Base-by-base conservation (phyloP, 2,113 vertebrate species). In the Solea solea region DNA sequence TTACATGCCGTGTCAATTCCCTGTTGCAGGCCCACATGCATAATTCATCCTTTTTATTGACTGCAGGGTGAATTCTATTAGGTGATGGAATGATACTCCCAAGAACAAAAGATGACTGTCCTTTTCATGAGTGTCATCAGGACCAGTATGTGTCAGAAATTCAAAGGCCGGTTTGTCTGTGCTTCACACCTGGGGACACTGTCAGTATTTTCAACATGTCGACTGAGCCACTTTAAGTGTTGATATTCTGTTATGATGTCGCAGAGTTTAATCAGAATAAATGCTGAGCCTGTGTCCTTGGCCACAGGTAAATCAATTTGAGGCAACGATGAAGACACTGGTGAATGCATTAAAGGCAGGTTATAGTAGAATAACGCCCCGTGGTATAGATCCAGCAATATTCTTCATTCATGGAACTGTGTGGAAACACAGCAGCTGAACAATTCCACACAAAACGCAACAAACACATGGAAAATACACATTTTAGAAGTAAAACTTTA, bases 21-120 rank as follows among this genome's bases (percentile, higher is more conserved):
- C 82, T 27, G 67, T 81, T 71, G 88, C 86, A 64, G 45, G 76
- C 54, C 61, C 51, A 65, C 80, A 88, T 91, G 78, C 89, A 93
- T 92, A 88, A 92, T 93, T 91, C 92, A 93, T 90, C 78, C 58
- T 7, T 78, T 85, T 90, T 88, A 92, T 90, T 90, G 90, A 92
- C 86, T 90, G 62, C 80, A 72, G 62, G 72, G 34, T 65, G 84
- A 81, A 92, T 92, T 90, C 79, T 91, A 90, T 91, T 90, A 91
- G 83, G 82, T 64, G 84, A 90, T 69, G 62, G 83, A 85, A 64
- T 74, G 83, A 90, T 84, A 75, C 80, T 83, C 72, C 27, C 7
- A 41, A 73, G 82, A 91, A 82, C 84, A 90, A 86, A 89, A 89
- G 77, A 86, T 74, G 81, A 74, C 86, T 83, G 71, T 74, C 64